Percentiles rank a stretch among this genome's conserved stretches.
Evolutionary conservation across 2,113 vertebrate genomes (phyloP).

Genomic region (Podarcis muralis): DNA sequence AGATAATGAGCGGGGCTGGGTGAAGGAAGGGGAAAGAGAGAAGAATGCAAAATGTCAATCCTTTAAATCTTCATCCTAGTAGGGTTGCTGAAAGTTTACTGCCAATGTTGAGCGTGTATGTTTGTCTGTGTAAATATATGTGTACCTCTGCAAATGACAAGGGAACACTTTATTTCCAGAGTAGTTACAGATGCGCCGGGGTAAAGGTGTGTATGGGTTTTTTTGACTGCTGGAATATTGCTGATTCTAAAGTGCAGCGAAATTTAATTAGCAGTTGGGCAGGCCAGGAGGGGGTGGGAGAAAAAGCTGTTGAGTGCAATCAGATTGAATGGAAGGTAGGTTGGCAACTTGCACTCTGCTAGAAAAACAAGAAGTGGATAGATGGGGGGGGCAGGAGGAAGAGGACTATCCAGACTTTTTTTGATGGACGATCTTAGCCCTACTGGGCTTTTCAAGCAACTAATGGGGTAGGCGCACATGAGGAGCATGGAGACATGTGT

Average conservation of each 20-base stretch:
- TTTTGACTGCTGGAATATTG: background rate
- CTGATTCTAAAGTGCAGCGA: constrained; percentile 1
- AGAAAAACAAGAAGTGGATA: background rate
- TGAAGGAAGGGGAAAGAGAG: constrained; percentile 41
- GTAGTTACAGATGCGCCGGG: constrained; percentile 53
- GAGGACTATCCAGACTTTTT: background rate
- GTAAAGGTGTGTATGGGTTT: background rate
- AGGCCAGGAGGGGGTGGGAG: background rate
- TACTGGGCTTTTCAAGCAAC: too few relatives aligned
- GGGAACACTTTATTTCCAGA: constrained; percentile 45
- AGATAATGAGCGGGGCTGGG: constrained; percentile 78
- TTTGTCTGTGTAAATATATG: constrained; percentile 27
- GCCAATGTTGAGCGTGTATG: constrained; percentile 36
- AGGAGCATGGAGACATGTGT: too few relatives aligned
- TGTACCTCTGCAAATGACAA: constrained; percentile 54
- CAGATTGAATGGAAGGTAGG: background rate
- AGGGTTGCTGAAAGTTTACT: constrained; percentile 70
- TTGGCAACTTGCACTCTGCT: too few relatives aligned
- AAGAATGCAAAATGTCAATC: constrained; percentile 79
- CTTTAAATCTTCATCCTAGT: constrained; percentile 77
- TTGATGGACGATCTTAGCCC: too few relatives aligned
- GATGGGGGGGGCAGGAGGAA: background rate
- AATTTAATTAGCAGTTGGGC: background rate
- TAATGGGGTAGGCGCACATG: too few relatives aligned
- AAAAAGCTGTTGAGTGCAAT: background rate